Evolutionary conservation across 1,140 invertebrate genomes (phyloP).

Genomic region (Holcopasites calliopsidis): DNA sequence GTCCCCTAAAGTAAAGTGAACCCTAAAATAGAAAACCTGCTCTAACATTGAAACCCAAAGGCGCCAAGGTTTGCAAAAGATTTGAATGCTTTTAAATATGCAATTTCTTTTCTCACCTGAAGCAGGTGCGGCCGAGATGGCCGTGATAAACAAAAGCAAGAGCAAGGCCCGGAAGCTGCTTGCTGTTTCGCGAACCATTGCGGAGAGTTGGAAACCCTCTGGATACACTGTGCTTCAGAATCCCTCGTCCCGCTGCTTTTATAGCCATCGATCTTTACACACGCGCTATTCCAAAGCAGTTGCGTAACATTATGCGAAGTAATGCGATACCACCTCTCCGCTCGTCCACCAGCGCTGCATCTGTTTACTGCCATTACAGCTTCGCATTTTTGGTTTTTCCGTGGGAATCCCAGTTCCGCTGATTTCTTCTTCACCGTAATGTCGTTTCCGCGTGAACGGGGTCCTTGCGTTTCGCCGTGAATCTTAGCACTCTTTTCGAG

Average conservation of each 20-base stretch:
- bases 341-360: slow-evolving; percentile 2
- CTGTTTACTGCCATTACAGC: background rate
- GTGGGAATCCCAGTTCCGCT: slow-evolving; percentile 30
- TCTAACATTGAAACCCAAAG: background rate
- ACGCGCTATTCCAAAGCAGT: slow-evolving; percentile 64
- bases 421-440: background rate
- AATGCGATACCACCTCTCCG: slow-evolving; percentile 50
- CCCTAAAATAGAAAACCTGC: no score
- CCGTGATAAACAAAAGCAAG: slow-evolving; percentile 42
- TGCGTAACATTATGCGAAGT: slow-evolving; percentile 66
- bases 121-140: slow-evolving; percentile 50
- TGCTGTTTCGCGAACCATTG: slow-evolving; percentile 43
- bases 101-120: slow-evolving; percentile 21
- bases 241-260: slow-evolving; percentile 73
- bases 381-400: slow-evolving; percentile 48
- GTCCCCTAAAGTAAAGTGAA: no score
- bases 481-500: no score
- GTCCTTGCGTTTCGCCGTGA: background rate
- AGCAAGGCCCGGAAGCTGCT: slow-evolving; percentile 52
- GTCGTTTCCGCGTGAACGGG: background rate
- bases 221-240: slow-evolving; percentile 57
- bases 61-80: background rate
- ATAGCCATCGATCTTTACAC: slow-evolving; percentile 70
- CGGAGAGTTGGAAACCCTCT: slow-evolving; percentile 20
- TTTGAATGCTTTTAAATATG: background rate